These are phyloP conservation scores for Panopea generosa DNA, from an alignment of 2,888 invertebrate species.

Conservation along the genomic window DNA sequence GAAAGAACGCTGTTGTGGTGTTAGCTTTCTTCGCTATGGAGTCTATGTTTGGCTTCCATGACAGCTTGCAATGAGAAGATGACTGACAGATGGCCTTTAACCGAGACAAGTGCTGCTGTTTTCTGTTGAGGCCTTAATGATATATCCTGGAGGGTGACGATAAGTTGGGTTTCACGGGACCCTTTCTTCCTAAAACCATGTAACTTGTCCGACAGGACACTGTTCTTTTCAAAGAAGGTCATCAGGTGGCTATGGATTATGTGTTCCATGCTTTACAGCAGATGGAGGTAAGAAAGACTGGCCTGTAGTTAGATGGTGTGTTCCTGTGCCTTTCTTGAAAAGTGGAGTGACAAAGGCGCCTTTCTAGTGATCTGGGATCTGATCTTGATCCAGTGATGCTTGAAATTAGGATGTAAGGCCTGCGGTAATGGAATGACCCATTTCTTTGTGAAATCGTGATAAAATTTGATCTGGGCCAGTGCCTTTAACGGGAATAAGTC, in stretches of 20 bases:
- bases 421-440: too few species aligned
- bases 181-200: slow-evolving; percentile 43
- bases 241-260: slow-evolving; percentile 37
- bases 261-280: too few species aligned
- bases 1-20: slow-evolving; percentile 28
- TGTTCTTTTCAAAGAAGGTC: slow-evolving; percentile 11
- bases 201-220: slow-evolving; percentile 37
- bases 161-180: slow-evolving; percentile 49
- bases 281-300: too few species aligned
- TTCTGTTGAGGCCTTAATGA: slow-evolving; percentile 17
- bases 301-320: too few species aligned
- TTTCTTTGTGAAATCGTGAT: too few species aligned
- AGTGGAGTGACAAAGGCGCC: too few species aligned
- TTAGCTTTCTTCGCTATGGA: slow-evolving; percentile 38
- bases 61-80: slow-evolving; percentile 23
- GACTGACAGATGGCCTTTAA: slow-evolving; percentile 41
- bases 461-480: too few species aligned
- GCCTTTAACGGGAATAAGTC: too few species aligned
- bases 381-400: too few species aligned
- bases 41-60: slow-evolving; percentile 29
- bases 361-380: too few species aligned
- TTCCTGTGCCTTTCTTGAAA: too few species aligned
- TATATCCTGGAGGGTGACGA: slow-evolving; percentile 31
- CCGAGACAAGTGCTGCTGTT: slow-evolving; percentile 11
- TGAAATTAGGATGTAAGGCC: too few species aligned